A percentile compares a stretch with the other conserved stretches of the same genome.
These are phyloP conservation scores for Cebus imitator DNA, from an alignment of 2,113 vertebrate genomes.

Conservation along the genomic window DNA sequence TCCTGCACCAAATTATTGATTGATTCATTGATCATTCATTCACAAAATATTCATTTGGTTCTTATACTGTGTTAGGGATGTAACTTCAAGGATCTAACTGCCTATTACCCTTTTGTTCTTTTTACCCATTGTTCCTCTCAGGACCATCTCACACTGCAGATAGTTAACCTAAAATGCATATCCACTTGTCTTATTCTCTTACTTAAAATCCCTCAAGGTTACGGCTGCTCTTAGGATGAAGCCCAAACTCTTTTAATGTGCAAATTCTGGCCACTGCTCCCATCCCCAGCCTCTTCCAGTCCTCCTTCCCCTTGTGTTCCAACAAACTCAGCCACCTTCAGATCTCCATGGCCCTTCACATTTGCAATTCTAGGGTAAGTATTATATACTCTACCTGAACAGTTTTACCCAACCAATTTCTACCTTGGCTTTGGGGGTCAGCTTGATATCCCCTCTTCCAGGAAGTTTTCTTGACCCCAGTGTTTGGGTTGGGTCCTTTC, in stretches of 20 bases:
- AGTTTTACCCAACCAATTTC: background rate
- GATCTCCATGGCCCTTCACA: background rate
- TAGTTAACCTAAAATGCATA: background rate
- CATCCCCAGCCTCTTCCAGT: too few relatives aligned
- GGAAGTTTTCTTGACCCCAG: background rate
- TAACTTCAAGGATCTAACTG: background rate
- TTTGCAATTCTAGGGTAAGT: background rate
- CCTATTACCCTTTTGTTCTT: background rate
- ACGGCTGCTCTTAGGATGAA: background rate
- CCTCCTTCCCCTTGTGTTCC: background rate
- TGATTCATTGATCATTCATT: background rate
- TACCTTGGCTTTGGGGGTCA: background rate
- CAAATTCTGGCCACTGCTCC: background rate
- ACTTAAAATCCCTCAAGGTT: background rate
- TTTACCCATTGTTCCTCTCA: background rate
- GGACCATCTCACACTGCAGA: background rate
- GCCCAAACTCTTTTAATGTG: background rate
- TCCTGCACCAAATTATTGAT: background rate
- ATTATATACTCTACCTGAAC: background rate
- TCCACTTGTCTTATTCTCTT: constrained; percentile 8
- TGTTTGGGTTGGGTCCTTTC: background rate
- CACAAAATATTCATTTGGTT: background rate
- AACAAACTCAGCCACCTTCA: background rate
- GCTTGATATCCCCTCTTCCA: background rate
- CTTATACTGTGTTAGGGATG: background rate